phyloP scores from a whole-genome alignment of 1,140 invertebrate genomes.

The Dendrolimus kikuchii region DNA sequence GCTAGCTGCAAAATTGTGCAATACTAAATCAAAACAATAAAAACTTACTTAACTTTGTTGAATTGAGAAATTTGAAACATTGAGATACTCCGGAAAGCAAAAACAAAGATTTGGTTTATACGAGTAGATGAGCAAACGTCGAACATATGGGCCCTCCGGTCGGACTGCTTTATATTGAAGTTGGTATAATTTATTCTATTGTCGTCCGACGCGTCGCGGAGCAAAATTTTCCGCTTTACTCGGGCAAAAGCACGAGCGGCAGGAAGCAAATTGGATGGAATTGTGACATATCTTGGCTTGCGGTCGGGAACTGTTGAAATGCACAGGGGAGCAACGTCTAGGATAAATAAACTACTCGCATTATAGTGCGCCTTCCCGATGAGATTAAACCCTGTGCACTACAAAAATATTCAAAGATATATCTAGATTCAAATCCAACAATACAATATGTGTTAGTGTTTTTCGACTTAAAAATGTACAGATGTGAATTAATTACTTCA shows the following conservation, averaged over 20 bases:
- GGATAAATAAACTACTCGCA: conserved; percentile 49
- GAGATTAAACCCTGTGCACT: conserved; percentile 35
- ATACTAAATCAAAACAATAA: too few species aligned
- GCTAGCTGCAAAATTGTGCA: too few species aligned
- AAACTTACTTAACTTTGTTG: too few species aligned
- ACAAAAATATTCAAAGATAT: too few species aligned
- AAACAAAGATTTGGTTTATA: neutral
- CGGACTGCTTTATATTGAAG: conserved; percentile 37
- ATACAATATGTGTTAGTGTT: too few species aligned
- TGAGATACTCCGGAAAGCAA: neutral
- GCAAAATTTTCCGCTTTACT: conserved; percentile 61
- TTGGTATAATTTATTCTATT: conserved; percentile 57
- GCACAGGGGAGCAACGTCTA: conserved; percentile 26
- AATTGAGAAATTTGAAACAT: too few species aligned
- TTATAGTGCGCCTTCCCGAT: conserved; percentile 35
- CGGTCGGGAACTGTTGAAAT: conserved; percentile 47
- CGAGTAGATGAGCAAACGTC: conserved; percentile 10
- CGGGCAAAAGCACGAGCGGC: conserved; percentile 44
- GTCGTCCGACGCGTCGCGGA: conserved; percentile 20
- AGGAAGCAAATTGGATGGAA: conserved; percentile 65
- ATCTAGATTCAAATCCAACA: too few species aligned
- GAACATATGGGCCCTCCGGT: conserved; percentile 13
- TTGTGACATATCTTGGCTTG: conserved; percentile 62
- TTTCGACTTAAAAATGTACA: too few species aligned
- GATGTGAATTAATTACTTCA: too few species aligned